Base-by-base conservation (phyloP, 2,113 vertebrate genomes). In the Pelmatolapia mariae region DNA sequence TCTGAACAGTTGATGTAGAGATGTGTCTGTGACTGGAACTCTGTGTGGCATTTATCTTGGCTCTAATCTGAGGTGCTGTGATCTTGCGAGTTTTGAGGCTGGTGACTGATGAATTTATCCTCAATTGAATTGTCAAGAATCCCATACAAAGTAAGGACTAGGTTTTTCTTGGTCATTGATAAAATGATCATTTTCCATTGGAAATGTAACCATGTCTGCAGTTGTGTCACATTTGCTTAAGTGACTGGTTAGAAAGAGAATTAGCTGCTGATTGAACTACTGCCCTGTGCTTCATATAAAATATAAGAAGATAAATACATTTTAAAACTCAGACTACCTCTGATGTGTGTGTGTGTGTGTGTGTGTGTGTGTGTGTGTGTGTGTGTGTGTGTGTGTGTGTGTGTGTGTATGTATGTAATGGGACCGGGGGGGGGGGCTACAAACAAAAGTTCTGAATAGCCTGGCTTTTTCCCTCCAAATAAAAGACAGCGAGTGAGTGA, bases 371-470 rank as follows among this genome's bases (percentile, higher is more conserved):
- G n/a, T n/a, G n/a, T n/a, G n/a, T n/a, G n/a, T 19, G 16, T 33
- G 29, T 19, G 29, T 61, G 45, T 50, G 13, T 45, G 43, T 45
- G 7, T 36, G 9, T 19, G 16, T 33, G 29, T 19, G 29, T 61
- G 45, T 50, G 13, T 45, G 43, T 45, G 7, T 36, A n/a, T n/a
- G n/a, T n/a, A n/a, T n/a, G 9, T 61, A 18, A 18, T 61, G 43
- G 57, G 36, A 8, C 47, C 5, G 0, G 8, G 81, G 81, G 40
- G 61, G 86, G 16, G 18, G 18, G 50, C 26, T 89, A 83, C 90
- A 94, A 94, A 95, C 88, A 93, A 92, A 94, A 91, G 91, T 91
- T 92, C 80, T 93, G 90, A 93, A 93, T 88, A 90, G 89, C 84
- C 89, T 83, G 87, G 92, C 90, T 94, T 94, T 94, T 91, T 91